Base-by-base conservation (phyloP, 2,113 vertebrate species). In the Mustelus asterias region DNA sequence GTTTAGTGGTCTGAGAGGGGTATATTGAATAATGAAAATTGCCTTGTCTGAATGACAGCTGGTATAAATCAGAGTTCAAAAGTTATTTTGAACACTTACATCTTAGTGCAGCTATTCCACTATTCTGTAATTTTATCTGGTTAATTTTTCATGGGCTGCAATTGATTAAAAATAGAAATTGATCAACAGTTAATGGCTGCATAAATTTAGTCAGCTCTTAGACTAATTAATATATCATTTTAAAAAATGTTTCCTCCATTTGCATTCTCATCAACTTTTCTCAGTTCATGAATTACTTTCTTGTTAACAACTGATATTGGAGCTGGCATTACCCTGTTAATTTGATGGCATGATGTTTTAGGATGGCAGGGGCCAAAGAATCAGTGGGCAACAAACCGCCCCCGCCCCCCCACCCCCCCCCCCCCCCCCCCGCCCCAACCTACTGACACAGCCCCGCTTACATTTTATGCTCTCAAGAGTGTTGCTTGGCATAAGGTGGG, bases 181-280 rank as follows among this genome's bases (percentile, higher is more conserved):
- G 96, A 96, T 97, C 96, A 97, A 96, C 96, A 96, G 96, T 96
- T 97, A 97, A 96, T 96, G 96, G 94, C 96, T 96, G 96, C 96
- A 97, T 98, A 96, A 97, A 95, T 97, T 96, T 80, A 96, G 18
- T 96, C 97, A 97, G 97, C 96, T 96, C 96, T 97, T 96, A 96
- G 96, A 97, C 96, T 96, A 96, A 96, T 88, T 96, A 96, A 96
- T 96, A 14, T 41, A 85, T 85, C 37, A 44, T 41, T 85, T 41
- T 85, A 44, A 22, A 44, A 85, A 37, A 41, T 83, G 33, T 83
- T 83, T 83, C 37, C 33, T 37, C 14, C 11, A 6, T 83, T 83
- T n/a, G 33, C 16, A 41, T 83, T 33, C 33, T 80, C 24, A 24
- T 33, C 16, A 37, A 83, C 16, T 37, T 14, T 83, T 33, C n/a